A percentile compares a stretch with the other conserved stretches of the same genome.
Conservation (phyloP, 2,888 invertebrate species). For the Ormia ochracea region DNA sequence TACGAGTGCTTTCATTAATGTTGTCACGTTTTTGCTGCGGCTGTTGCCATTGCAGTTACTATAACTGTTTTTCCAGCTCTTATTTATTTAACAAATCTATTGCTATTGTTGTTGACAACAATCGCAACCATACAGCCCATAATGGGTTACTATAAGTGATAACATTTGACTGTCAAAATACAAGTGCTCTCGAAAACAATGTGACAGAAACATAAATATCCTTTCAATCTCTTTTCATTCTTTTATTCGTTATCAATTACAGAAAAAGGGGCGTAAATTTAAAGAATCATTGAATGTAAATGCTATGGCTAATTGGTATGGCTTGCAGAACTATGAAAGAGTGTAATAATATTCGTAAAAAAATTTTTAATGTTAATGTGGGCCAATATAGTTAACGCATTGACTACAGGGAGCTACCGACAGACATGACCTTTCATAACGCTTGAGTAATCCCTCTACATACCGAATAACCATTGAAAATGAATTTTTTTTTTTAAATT, state of each 20-base stretch:
- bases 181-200: neutral
- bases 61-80: neutral
- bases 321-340: neutral
- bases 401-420: no score
- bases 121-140: neutral
- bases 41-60: neutral
- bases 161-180: neutral
- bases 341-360: neutral
- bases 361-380: neutral
- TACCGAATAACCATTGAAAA: no score
- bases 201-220: neutral
- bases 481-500: no score
- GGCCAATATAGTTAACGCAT: no score
- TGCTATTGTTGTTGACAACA: conserved; percentile 37
- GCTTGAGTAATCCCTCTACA: no score
- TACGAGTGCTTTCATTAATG: conserved; percentile 55
- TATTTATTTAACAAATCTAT: conserved; percentile 21
- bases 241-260: neutral
- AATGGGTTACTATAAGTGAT: conserved; percentile 25
- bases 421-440: no score
- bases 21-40: conserved; percentile 47
- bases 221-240: neutral
- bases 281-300: neutral
- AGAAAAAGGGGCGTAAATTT: neutral
- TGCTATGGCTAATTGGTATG: neutral